These are phyloP conservation scores for Trissolcus basalis DNA, from an alignment of 1,140 invertebrate species.

Conservation along the genomic window DNA sequence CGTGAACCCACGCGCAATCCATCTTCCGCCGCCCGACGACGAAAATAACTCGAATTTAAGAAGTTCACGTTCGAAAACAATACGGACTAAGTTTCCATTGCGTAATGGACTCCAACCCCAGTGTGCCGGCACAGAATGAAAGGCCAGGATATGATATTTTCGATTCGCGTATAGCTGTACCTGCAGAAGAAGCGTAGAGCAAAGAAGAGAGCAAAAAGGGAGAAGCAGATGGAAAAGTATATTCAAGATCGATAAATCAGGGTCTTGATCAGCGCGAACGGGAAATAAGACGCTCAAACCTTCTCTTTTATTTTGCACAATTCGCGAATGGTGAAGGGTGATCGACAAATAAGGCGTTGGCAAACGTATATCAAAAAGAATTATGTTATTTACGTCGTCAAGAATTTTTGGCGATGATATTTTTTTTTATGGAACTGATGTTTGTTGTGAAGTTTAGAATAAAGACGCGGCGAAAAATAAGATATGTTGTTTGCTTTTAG, in stretches of 20 bases:
- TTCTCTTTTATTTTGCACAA: conserved; percentile 8
- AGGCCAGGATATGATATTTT: conserved; percentile 41
- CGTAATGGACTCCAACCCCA: conserved; percentile 56
- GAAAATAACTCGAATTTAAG: conserved; percentile 73
- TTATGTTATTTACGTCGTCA: no score
- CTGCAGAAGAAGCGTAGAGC: conserved; percentile 6
- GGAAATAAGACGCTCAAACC: conserved; percentile 28
- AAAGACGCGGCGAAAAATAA: no score
- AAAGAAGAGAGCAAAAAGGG: conserved; percentile 2
- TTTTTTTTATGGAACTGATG: no score
- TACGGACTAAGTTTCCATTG: conserved; percentile 64
- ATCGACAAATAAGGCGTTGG: not conserved
- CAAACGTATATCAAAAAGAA: no score
- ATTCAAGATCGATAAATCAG: conserved; percentile 60
- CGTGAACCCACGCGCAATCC: conserved; percentile 68
- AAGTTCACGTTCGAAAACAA: conserved; percentile 69
- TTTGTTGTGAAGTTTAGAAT: no score
- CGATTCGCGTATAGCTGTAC: conserved; percentile 41
- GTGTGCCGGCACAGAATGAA: conserved; percentile 29
- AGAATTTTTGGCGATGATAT: no score
- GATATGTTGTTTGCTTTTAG: no score
- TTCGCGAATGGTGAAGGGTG: conserved; percentile 14
- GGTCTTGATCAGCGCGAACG: conserved; percentile 14
- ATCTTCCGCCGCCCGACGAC: conserved; percentile 66
- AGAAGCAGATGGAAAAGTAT: conserved; percentile 17